Evolutionary conservation across 1,140 invertebrate species (phyloP), one percentile per base, ranked within the genome.

Genomic region (Calephelis virginiensis): DNA sequence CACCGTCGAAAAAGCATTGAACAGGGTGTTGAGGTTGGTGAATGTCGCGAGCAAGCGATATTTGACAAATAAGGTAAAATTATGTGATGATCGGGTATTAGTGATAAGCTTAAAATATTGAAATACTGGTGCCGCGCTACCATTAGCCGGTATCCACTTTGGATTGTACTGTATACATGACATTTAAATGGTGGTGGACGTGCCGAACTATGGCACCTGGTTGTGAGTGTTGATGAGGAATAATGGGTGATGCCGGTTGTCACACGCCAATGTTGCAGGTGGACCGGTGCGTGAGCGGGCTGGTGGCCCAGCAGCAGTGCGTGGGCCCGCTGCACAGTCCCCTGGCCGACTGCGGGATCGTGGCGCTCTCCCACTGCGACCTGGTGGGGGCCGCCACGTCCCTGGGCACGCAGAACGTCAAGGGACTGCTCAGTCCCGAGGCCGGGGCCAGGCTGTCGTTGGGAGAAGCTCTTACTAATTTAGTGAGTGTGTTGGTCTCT

Each of bases 301-400:
- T 99, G 28, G 94, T 99, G 59, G 98, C 97, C 5, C 98, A 99
- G 89, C 98, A 99, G 78, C 98, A 99, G 85, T 99, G 98, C 87
- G 97, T 99, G 61, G 98, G 98, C 3, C 97, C 98, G 0, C 89
- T 99, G 1, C 98, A 99, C 83, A 98, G 97, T 8, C 98, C 98
- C 3, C 90, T 99, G 7, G 96, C 98, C 9, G 98, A 99, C 91
- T 97, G 97, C 66, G 98, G 97, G 1, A 95, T 99, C n/a, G 95
- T 97, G 12, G 97, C 98, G 6, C 92, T 98, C 12, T 97, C 95
- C 1, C 92, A 95, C 82, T 94, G 94, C 72, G 94, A 93, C 46
- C 91, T 90, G 3, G 93, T 95, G 66, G 98, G 98, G 14, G 95
- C 96, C 5, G 98, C 98, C 1, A 98, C 97, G 0, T 96, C 97